phyloP scores from a whole-genome alignment of 2,888 invertebrate genomes.

The Cylindroiulus punctatus region DNA sequence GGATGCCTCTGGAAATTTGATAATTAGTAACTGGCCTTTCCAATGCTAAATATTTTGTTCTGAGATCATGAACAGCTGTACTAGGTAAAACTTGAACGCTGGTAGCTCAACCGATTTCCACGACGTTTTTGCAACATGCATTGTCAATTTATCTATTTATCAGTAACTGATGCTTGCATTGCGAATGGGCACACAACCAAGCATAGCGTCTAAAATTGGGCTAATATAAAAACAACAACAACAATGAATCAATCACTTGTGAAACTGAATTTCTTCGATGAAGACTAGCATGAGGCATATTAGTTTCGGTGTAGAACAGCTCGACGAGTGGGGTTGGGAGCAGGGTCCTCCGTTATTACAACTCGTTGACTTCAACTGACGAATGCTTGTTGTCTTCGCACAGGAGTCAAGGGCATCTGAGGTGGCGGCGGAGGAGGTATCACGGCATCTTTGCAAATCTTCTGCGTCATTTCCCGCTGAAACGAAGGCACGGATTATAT shows the following conservation, averaged over 20 bases:
- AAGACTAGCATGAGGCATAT: constrained; percentile 40
- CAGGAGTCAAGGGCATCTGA: constrained; percentile 39
- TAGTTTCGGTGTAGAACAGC: constrained; percentile 19
- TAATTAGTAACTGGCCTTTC: background rate
- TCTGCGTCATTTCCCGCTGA: constrained; percentile 76
- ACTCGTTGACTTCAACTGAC: constrained; percentile 35
- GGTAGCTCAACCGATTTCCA: background rate
- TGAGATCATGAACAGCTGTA: background rate
- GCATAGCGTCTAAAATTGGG: background rate
- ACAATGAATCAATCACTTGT: constrained; percentile 8
- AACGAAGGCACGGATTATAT: background rate
- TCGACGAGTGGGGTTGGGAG: background rate
- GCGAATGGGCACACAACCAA: background rate
- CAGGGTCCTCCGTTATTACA: background rate
- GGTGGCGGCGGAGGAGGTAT: constrained; percentile 26
- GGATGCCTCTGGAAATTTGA: too few species aligned
- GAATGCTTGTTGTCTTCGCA: constrained; percentile 44
- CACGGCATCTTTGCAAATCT: constrained; percentile 70
- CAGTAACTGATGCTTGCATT: background rate
- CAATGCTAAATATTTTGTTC: background rate
- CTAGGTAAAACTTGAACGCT: background rate
- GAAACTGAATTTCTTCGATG: constrained; percentile 17
- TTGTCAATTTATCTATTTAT: background rate
- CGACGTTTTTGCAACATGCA: background rate
- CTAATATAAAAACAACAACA: background rate